Conservation (phyloP, 2,888 invertebrate species). For the Ctena decussata region DNA sequence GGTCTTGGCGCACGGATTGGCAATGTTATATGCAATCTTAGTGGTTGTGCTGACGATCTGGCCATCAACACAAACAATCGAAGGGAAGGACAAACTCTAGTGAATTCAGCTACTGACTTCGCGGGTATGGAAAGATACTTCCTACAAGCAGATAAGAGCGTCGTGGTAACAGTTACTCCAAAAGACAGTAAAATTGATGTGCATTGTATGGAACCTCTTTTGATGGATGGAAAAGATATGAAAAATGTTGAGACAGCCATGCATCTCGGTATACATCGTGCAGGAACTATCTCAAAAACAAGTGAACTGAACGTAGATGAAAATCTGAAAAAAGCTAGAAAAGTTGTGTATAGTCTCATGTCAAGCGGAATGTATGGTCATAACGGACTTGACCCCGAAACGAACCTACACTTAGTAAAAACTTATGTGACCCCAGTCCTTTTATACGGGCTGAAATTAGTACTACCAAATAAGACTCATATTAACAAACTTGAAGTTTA, state of each 20-base stretch:
- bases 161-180: too few relatives aligned
- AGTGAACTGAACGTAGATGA: not conserved
- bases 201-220: not conserved
- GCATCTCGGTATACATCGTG: constrained; percentile 4
- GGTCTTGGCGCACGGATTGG: not conserved
- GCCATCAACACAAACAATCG: not conserved
- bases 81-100: not conserved
- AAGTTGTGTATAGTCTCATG: constrained; percentile 11
- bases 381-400: too few relatives aligned
- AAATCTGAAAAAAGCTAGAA: constrained; percentile 26
- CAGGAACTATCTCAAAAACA: not conserved
- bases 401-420: too few relatives aligned
- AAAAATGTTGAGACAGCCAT: not conserved
- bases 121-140: not conserved
- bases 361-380: too few relatives aligned
- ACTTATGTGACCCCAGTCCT: constrained; percentile 24
- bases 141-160: constrained; percentile 16
- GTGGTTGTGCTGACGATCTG: constrained; percentile 27
- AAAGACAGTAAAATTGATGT: too few relatives aligned
- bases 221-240: not conserved
- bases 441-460: too few relatives aligned
- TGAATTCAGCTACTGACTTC: not conserved
- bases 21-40: not conserved
- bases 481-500: constrained; percentile 19
- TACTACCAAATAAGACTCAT: too few relatives aligned